Conservation (phyloP, 2,888 invertebrate genomes). For the Lochmaea crataegi region DNA sequence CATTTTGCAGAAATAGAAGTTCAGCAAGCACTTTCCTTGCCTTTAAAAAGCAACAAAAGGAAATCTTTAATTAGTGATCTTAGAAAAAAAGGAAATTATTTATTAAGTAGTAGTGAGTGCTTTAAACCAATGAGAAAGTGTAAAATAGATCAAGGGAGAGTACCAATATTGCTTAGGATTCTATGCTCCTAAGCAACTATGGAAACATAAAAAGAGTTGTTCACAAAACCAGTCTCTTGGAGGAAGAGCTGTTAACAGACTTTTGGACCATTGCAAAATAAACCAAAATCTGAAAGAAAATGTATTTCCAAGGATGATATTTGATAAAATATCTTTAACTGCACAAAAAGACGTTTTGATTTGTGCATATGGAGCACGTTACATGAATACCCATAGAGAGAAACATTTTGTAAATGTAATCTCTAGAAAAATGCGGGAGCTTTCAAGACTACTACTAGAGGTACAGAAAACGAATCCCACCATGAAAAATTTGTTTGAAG, state of each 20-base stretch:
- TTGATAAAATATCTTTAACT: conserved; percentile 30
- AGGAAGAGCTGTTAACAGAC: neutral
- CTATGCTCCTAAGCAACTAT: conserved; percentile 6
- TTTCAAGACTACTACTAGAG: too few species aligned
- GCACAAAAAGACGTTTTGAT: conserved; percentile 33
- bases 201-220: conserved; percentile 34
- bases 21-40: conserved; percentile 28
- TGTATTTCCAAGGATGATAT: conserved; percentile 38
- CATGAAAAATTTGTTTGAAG: too few species aligned
- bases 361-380: conserved; percentile 1
- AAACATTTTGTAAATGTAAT: too few species aligned
- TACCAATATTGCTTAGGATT: neutral
- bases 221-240: neutral
- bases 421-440: too few species aligned
- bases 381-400: neutral
- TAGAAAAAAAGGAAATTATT: conserved; percentile 41
- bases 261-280: neutral
- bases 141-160: neutral
- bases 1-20: conserved; percentile 35
- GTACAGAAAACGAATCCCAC: too few species aligned
- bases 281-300: neutral
- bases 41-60: conserved; percentile 11
- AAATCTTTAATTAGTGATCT: conserved; percentile 23
- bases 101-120: conserved; percentile 14
- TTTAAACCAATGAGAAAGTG: conserved; percentile 28